Percentiles rank a stretch among this genome's conserved stretches.
These are phyloP conservation scores for Phalacrocorax aristotelis DNA, from an alignment of 2,113 vertebrate genomes.

Conservation along the genomic window DNA sequence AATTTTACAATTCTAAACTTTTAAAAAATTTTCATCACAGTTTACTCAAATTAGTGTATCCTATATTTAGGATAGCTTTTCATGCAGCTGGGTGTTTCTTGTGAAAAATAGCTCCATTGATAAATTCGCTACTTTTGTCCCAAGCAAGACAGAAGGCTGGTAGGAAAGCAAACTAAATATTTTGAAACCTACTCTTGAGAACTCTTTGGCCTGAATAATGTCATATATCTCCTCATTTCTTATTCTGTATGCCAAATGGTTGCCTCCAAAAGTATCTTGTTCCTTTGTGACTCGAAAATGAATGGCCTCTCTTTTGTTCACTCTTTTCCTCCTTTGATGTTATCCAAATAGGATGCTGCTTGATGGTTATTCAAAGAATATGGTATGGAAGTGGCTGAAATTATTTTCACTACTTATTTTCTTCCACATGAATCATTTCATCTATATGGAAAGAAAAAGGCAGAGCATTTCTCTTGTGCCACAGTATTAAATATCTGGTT, in stretches of 20 bases:
- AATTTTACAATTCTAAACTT: neutral
- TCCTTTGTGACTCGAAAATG: neutral
- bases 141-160: neutral
- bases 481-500: neutral
- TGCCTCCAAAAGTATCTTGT: neutral
- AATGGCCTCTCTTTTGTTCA: accelerated
- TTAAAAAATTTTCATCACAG: neutral
- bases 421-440: neutral
- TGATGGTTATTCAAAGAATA: neutral
- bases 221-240: neutral
- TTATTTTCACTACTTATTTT: neutral
- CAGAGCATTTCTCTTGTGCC: neutral
- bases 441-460: neutral
- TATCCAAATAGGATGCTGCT: neutral
- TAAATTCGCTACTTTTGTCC: neutral
- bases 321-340: neutral
- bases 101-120: neutral
- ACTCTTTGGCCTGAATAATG: neutral
- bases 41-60: neutral
- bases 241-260: neutral
- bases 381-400: neutral
- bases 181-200: neutral
- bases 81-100: neutral
- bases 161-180: neutral
- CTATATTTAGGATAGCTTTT: neutral